Percentiles rank a stretch among this genome's conserved stretches.
Evolutionary conservation across 2,888 invertebrate genomes (phyloP).

Genomic region (Limnephilus rhombicus): DNA sequence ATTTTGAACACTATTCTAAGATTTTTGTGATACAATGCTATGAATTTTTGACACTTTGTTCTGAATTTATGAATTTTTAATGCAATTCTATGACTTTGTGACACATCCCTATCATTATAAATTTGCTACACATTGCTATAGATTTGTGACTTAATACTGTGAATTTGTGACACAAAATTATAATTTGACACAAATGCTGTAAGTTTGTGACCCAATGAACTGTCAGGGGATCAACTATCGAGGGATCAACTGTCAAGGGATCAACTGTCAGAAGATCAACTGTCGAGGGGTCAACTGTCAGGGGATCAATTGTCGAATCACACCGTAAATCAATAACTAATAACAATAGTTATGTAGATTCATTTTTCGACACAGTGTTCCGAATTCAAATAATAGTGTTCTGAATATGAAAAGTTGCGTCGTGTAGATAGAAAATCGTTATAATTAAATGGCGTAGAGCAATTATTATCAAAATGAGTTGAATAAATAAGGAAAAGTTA

Average conservation of each 20-base stretch:
- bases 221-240: too few species aligned
- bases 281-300: too few species aligned
- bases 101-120: not conserved
- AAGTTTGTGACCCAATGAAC: not conserved
- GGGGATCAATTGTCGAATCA: too few species aligned
- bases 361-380: not conserved
- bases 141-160: not conserved
- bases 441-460: not conserved
- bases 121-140: not conserved
- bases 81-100: not conserved
- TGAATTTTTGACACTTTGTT: not conserved
- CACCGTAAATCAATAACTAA: too few species aligned
- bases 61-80: not conserved
- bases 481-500: not conserved
- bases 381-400: not conserved
- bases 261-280: too few species aligned
- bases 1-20: not conserved
- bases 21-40: not conserved
- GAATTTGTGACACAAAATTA: not conserved
- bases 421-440: constrained; percentile 22
- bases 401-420: not conserved
- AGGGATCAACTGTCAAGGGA: too few species aligned
- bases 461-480: not conserved
- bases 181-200: not conserved
- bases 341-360: not conserved